These are phyloP conservation scores for Probosciger aterrimus DNA, from an alignment of 2,113 vertebrate species.

Conservation along the genomic window DNA sequence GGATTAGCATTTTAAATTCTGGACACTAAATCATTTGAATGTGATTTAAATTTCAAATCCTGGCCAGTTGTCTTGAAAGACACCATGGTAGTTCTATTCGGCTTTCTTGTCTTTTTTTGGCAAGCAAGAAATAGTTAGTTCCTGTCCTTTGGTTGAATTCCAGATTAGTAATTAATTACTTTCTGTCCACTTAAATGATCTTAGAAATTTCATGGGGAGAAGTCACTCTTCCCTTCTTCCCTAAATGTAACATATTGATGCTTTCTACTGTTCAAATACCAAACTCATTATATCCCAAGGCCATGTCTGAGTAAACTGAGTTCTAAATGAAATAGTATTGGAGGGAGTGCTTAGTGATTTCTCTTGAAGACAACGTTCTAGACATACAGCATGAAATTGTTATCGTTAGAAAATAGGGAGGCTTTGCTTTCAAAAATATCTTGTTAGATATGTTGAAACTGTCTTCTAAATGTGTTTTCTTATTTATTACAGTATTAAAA, in stretches of 20 bases:
- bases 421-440: neutral
- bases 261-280: neutral
- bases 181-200: neutral
- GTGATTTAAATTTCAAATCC: neutral
- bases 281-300: neutral
- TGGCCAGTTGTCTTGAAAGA: neutral
- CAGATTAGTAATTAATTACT: slow-evolving; percentile 17
- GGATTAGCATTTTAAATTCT: neutral
- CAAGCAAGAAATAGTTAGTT: neutral
- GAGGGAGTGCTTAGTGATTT: neutral
- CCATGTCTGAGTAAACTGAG: neutral
- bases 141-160: neutral
- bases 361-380: neutral
- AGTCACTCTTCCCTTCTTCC: neutral
- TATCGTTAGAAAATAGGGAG: neutral
- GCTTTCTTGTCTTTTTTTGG: neutral
- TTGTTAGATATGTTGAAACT: neutral
- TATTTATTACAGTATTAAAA: neutral
- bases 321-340: neutral
- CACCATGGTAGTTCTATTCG: neutral
- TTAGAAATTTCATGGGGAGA: neutral
- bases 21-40: neutral
- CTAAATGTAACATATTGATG: neutral
- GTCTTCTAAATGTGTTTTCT: neutral
- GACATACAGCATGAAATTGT: neutral